Evolutionary conservation across 2,113 vertebrate genomes (phyloP), one percentile per base, ranked within the genome.

Genomic region (Aplodontia rufa): DNA sequence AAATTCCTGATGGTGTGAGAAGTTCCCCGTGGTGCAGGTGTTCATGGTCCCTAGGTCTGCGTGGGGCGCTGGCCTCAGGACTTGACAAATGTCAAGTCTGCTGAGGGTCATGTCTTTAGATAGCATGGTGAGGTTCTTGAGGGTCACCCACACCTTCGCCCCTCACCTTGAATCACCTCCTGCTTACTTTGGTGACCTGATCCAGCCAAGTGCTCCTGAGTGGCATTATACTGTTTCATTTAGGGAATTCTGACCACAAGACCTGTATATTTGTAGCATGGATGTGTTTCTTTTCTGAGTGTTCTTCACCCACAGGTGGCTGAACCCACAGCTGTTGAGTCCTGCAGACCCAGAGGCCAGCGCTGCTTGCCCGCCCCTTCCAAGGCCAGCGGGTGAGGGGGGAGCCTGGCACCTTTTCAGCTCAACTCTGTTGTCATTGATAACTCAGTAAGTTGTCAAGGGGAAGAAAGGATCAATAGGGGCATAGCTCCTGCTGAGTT

Each of bases 11-110:
- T 2, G 26, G 6, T 14, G 1, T 6, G 8, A 28, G 51, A 35
- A 20, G 11, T 12, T 49, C 6, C n/a, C 69, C 13, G 0, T 0
- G 30, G 64, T 12, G 4, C 10, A 30, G 12, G n/a, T 3, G 5
- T 2, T 5, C 80, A 6, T 76, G 40, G 19, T 51, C n/a, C 26
- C 35, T 51, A 30, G 45, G 40, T 47, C 3, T 55, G 9, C 16
- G 8, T 10, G 26, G 49, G 17, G 2, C 9, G 37, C 17, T 28
- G 32, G 32, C 8, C 19, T 42, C 8, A n/a, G 14, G 37, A 42
- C 37, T 20, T n/a, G 26, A 8, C 12, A 42, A 12, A 13, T 7
- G 1, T 17, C 1, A 3, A 64, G 16, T 13, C 47, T 20, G 14
- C 17, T 4, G 37, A 28, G 6, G 30, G 11, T 9, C 55, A 40